These are phyloP conservation scores for Mycteria americana DNA, from an alignment of 2,797 vertebrate species.

Conservation along the genomic window DNA sequence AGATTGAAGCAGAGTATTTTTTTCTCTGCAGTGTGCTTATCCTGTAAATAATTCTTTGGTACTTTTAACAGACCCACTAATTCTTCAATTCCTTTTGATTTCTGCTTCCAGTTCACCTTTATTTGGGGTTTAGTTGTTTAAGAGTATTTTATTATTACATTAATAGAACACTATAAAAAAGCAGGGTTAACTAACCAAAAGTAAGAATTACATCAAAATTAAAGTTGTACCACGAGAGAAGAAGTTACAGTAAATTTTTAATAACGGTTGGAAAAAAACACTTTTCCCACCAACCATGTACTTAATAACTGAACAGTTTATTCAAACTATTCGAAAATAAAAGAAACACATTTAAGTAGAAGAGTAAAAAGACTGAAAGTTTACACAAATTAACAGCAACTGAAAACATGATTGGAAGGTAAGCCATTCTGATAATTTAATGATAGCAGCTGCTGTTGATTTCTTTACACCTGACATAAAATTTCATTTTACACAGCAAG, in stretches of 20 bases:
- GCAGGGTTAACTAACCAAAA: neutral
- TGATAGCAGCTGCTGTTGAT: conserved; percentile 48
- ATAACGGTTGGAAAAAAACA: conserved; percentile 52
- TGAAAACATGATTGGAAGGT: conserved; percentile 60
- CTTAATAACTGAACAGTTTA: conserved; percentile 46
- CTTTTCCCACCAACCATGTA: conserved; percentile 41
- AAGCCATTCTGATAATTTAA: conserved; percentile 43
- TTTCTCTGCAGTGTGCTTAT: neutral
- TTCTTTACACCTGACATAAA: conserved; percentile 48
- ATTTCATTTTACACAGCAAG: conserved; percentile 45
- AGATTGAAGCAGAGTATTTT: neutral
- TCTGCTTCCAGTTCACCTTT: neutral
- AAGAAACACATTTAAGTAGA: conserved; percentile 32
- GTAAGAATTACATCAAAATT: conserved; percentile 25
- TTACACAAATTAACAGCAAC: conserved; percentile 62
- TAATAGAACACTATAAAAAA: conserved; percentile 18
- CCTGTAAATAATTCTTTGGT: neutral
- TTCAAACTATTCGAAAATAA: conserved; percentile 44
- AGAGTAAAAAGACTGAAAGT: conserved; percentile 6
- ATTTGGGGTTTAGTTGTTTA: neutral
- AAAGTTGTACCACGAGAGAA: conserved; percentile 21
- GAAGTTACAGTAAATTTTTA: conserved; percentile 16
- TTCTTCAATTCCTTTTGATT: neutral
- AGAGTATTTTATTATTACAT: conserved; percentile 14
- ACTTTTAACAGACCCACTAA: neutral